phyloP scores from a whole-genome alignment of 1,140 invertebrate genomes.

The Meloidogyne floridensis region DNA sequence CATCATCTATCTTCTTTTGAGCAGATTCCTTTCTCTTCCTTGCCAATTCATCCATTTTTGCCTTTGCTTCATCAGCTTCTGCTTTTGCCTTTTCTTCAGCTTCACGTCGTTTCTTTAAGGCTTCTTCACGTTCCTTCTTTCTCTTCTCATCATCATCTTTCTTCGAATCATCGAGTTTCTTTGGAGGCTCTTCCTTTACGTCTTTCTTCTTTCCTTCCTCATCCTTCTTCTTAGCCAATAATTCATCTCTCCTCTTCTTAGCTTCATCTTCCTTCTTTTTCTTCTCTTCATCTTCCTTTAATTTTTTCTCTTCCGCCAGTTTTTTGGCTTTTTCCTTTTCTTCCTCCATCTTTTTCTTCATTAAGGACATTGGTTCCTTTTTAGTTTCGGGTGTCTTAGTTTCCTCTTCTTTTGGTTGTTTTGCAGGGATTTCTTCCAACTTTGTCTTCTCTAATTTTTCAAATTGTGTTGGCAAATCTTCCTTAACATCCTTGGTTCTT shows the following conservation, averaged over 20 bases:
- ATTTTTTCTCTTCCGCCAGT: background rate
- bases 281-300: slow-evolving; percentile 4
- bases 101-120: background rate
- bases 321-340: slow-evolving; percentile 15
- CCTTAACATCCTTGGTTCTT: background rate
- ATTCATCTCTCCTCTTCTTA: too few species aligned
- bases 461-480: background rate
- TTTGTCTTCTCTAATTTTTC: background rate
- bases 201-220: background rate
- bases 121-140: slow-evolving; percentile 22
- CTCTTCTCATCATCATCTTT: slow-evolving; percentile 13
- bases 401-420: background rate
- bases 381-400: background rate
- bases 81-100: background rate
- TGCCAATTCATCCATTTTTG: background rate
- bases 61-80: background rate
- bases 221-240: background rate
- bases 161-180: background rate
- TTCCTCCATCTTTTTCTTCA: slow-evolving; percentile 13
- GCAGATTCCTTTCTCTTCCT: slow-evolving; percentile 13
- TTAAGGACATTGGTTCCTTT: background rate
- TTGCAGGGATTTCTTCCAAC: background rate
- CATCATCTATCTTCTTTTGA: slow-evolving; percentile 27
- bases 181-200: background rate
- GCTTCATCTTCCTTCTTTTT: slow-evolving; percentile 15